These are phyloP conservation scores for Aplysina aerophoba DNA, from an alignment of 37 sponge, comb jelly and placozoan genomes.

Conservation along the genomic window DNA sequence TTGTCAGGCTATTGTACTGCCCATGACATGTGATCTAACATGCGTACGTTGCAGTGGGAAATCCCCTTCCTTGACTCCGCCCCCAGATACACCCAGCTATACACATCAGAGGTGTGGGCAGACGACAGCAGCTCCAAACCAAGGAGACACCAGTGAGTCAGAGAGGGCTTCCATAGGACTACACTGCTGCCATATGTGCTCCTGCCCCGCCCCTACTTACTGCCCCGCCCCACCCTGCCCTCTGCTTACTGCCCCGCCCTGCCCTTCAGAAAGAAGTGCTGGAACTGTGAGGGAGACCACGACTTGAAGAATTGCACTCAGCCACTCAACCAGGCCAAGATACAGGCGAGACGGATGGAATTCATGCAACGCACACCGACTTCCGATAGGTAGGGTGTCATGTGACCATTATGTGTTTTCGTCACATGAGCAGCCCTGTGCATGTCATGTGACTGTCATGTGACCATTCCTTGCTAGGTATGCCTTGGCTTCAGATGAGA, in stretches of 20 bases:
- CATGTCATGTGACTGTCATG: background rate
- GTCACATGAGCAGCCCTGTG: background rate
- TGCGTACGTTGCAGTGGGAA: background rate
- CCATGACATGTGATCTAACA: background rate
- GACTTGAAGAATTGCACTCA: slow-evolving; percentile 60
- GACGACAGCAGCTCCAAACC: background rate
- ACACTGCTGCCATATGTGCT: background rate
- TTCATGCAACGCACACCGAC: background rate
- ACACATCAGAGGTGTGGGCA: slow-evolving; percentile 22
- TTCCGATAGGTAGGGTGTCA: background rate
- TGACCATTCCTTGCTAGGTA: slow-evolving; percentile 39
- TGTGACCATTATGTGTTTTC: background rate
- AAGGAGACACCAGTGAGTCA: slow-evolving; percentile 4
- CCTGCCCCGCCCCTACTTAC: slow-evolving; percentile 20
- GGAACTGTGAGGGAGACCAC: slow-evolving; percentile 77
- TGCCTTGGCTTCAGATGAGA: slow-evolving; percentile 18
- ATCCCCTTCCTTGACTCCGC: background rate
- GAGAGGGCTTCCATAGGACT: background rate
- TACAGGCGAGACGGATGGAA: background rate
- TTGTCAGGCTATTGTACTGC: background rate
- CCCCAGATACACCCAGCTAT: slow-evolving; percentile 2
- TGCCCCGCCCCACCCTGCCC: background rate
- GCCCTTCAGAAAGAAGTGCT: slow-evolving; percentile 44
- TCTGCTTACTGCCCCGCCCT: background rate
- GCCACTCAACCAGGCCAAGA: slow-evolving; percentile 26